Evolutionary conservation across 92 coral and sea anemone species (phyloP), one percentile per base, ranked within the genome.

Genomic region (Actinostola sp.): DNA sequence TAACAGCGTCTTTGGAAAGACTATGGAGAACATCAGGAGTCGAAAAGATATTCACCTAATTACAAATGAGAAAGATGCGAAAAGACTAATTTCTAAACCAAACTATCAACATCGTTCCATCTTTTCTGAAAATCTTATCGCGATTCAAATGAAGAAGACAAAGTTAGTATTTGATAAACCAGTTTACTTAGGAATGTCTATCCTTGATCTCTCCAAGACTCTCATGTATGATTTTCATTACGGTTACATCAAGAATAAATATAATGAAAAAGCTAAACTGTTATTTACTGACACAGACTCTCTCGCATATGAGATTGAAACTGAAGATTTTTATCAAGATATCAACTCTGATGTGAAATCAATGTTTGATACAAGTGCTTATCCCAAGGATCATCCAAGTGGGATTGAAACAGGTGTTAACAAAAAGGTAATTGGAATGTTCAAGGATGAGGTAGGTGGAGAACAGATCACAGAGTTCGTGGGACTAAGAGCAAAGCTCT

Each of bases 171-270:
- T 78, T 32, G 35, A 78, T n/a, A 78, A 78, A 28, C 76, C 83
- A 9, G 39, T 66, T 54, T 78, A 78, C 31, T 30, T 67, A 20
- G 83, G 83, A 28, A 55, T 68, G 83, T 26, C 67, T 21, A 78
- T 78, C 27, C 60, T 78, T 0, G 83, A 78, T 19, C 43, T 78
- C 0, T 11, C 44, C 0, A 77, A 80, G 42, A 54, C 39, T 8
- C 33, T 66, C 8, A 62, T 72, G 73, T 81, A 72, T 28, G 75
- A 73, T 4, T 72, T 81, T 25, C 81, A 72, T 16, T 81, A 72
- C 14, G n/a, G 20, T 15, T 62, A 53, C 17, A 41, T 81, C 0
- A 72, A 56, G 16, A 60, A 59, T 0, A 71, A 71, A 16, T 73
- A 71, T 41, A 58, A 42, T 2, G 43, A 71, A 2, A 81, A 41